phyloP scores from a whole-genome alignment of 1,140 invertebrate species.

The Patella vulgata region DNA sequence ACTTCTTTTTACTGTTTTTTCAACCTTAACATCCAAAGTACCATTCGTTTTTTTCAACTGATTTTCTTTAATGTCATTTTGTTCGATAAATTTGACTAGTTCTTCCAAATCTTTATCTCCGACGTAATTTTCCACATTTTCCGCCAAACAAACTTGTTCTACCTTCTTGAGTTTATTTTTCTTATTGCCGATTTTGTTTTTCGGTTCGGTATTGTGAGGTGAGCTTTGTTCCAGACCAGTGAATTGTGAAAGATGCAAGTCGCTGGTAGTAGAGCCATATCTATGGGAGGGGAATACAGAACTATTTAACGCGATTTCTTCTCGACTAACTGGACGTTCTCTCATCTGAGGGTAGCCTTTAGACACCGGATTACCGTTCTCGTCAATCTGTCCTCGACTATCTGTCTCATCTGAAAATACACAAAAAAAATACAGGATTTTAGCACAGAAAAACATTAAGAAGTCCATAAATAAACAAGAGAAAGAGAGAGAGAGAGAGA shows the following conservation, averaged over 20 bases:
- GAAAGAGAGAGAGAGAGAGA: slow-evolving; percentile 1
- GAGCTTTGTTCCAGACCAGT: background rate
- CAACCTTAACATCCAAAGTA: slow-evolving; percentile 15
- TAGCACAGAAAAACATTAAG: slow-evolving; percentile 1
- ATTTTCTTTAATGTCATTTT: slow-evolving; percentile 38
- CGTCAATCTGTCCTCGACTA: slow-evolving; percentile 21
- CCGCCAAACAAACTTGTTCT: slow-evolving; percentile 28
- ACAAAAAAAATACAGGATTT: background rate
- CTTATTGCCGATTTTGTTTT: slow-evolving; percentile 1
- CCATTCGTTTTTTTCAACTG: slow-evolving; percentile 24
- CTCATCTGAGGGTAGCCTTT: slow-evolving; percentile 43
- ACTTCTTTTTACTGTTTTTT: slow-evolving; percentile 46
- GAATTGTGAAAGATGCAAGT: background rate
- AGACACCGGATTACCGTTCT: slow-evolving; percentile 33
- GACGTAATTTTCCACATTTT: slow-evolving; percentile 47
- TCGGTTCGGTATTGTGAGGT: slow-evolving; percentile 2
- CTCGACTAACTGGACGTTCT: slow-evolving; percentile 27
- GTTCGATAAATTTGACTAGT: slow-evolving; percentile 48
- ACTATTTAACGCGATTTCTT: slow-evolving; percentile 9
- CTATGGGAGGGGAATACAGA: slow-evolving; percentile 4
- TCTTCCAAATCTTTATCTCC: slow-evolving; percentile 45
- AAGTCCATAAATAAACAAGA: background rate
- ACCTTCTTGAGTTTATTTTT: slow-evolving; percentile 31
- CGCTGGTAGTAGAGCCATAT: background rate
- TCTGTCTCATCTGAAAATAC: slow-evolving; percentile 39